Base-by-base conservation (phyloP, 2,888 invertebrate genomes). In the Aleiodes leptofemur region DNA sequence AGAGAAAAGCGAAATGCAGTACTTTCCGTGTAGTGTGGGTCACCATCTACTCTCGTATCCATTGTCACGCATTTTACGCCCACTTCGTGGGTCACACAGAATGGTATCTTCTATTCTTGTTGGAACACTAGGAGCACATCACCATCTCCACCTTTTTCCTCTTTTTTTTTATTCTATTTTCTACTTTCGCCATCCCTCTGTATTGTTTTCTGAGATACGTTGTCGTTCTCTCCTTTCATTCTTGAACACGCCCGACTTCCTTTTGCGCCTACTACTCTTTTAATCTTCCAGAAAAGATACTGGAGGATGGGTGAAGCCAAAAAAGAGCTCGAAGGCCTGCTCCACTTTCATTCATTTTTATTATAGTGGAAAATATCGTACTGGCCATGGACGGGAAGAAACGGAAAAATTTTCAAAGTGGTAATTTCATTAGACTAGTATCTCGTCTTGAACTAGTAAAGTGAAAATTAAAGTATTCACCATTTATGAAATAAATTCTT, bases 41-140 rank as follows among this genome's bases (percentile, higher is more conserved):
- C 64, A 34, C 31, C 64, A 51, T 61, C 14, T 43, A 57, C 56
- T 64, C 66, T 75, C 61, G 69, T 71, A 68, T 74, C 74, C 74
- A 77, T 79, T 79, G 79, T 79, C 77, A 77, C 76, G 70, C 75
- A 74, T 73, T 79, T 78, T 79, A 73, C 68, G 59, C 76, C 75
- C 66, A 69, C 69, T 76, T 68, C 70, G 61, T 56, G 68, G 74
- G 73, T 68, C 73, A 76, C 77, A 74, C 69, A 56, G 71, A 72
- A 61, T 66, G 50, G 61, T 69, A 77, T 75, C 61, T 72, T 74
- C 73, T 79, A 38, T 57, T 70, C 55, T 69, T 56, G 31, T 43
- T 55, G 53, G 34, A 55, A 55, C 38, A 56, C 29, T 31, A 43
- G 9, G 34, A 14, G 56, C 38, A 23, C 23, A 70, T 56, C 43